Percentiles rank a stretch among this genome's conserved stretches.
Conservation (phyloP, 1,140 invertebrate genomes). For the Drosophila orena region DNA sequence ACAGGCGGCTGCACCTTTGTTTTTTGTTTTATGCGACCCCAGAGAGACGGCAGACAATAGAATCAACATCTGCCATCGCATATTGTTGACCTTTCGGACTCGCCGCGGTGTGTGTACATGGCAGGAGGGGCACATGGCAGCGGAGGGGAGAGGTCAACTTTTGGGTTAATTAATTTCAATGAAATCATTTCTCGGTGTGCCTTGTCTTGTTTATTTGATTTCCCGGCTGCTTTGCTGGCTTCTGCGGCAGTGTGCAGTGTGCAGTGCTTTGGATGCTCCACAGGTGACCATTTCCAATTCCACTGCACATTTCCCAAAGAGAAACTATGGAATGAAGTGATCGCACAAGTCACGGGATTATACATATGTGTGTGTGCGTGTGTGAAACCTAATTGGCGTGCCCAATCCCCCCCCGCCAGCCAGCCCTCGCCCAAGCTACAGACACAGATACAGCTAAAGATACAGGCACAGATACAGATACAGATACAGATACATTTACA, state of each 20-base stretch:
- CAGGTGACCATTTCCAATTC: slow-evolving; percentile 12
- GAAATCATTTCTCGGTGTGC: slow-evolving; percentile 69
- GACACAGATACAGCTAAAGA: too few relatives aligned
- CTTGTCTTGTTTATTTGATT: slow-evolving; percentile 17
- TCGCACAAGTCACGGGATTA: not conserved
- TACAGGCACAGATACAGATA: too few relatives aligned
- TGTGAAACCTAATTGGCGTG: slow-evolving; percentile 1
- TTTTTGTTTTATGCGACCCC: slow-evolving; percentile 36
- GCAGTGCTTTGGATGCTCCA: slow-evolving; percentile 9
- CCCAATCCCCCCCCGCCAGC: slow-evolving; percentile 6
- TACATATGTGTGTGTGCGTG: slow-evolving; percentile 1
- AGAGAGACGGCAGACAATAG: slow-evolving; percentile 19
- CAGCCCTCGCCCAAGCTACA: not conserved
- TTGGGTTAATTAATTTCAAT: slow-evolving; percentile 80
- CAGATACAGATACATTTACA: not conserved
- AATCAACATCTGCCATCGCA: slow-evolving; percentile 21
- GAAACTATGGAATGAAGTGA: not conserved
- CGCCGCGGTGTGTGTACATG: not conserved
- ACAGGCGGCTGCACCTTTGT: slow-evolving; percentile 42
- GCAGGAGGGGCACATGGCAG: not conserved
- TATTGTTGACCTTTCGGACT: slow-evolving; percentile 50
- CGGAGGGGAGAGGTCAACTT: slow-evolving; percentile 55
- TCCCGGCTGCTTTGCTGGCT: slow-evolving; percentile 8
- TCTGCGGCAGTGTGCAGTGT: not conserved
- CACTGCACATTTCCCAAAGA: slow-evolving; percentile 1